Base-by-base conservation (phyloP, 2,888 invertebrate species). In the Meandrusa payeni region DNA sequence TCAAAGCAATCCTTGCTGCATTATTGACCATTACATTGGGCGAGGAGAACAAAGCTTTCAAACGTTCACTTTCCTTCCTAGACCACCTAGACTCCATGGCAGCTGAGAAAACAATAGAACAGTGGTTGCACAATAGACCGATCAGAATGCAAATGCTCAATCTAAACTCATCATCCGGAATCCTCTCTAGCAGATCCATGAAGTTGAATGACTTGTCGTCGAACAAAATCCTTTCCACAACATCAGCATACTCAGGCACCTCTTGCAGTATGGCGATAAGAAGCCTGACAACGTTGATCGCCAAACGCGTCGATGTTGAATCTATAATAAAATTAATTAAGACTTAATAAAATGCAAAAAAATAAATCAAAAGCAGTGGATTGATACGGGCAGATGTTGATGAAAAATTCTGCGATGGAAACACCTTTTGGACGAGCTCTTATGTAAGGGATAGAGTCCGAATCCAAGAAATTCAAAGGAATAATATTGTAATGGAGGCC, bases 101-200 rank as follows among this genome's bases (percentile, higher is more conserved):
- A 1, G 70, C 73, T 1, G 85, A 90, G 41, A 95, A 83, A 0
- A 91, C 90, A 6, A 91, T 90, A 52, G 91, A 89, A 31, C 92
- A 92, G 58, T 91, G 91, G 34, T 92, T 91, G 13, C 92, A 92
- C 41, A 95, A 70, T 13, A 93, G 81, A 53, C 92, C 89, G 9
- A 95, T 81, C n/a, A 95, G 83, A 54, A 92, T 90, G 61, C 95
- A 94, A 5, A 92, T 89, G 59, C 95, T 89, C 58, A 91, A 90
- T 54, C 89, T 83, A 3, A 93, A 57, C 0, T 89, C 71, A 42
- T 90, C 86, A 55, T 89, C 89, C 0, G 89, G 83, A n/a, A n/a
- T n/a, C 59, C 90, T 90, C 53, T 90, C 87, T 41, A 93, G 68
- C 36, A 93, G 80, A 17, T 66, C 67, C 23, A 89, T 69, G 46